Evolutionary conservation across 2,113 vertebrate species (phyloP).

Genomic region (Thomomys bottae): DNA sequence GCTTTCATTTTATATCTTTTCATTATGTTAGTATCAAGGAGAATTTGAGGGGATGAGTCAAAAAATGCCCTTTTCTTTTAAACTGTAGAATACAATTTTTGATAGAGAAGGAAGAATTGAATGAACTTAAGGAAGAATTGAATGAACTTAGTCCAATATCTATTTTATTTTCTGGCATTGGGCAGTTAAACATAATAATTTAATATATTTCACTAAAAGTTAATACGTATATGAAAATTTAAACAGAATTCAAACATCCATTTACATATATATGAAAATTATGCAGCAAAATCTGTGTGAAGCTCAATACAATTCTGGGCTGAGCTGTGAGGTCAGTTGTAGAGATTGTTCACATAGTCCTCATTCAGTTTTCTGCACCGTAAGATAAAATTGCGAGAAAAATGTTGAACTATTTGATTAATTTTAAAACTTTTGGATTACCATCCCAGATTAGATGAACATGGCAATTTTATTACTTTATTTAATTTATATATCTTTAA

Average conservation of each 20-base stretch:
- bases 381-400: no score
- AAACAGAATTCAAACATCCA: neutral
- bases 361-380: no score
- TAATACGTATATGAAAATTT: neutral
- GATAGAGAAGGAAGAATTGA: neutral
- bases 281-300: neutral
- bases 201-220: neutral
- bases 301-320: neutral
- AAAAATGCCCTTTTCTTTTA: neutral
- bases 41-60: neutral
- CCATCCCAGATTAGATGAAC: neutral
- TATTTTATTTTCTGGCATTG: neutral
- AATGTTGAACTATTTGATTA: neutral
- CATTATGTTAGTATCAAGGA: neutral
- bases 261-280: neutral
- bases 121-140: neutral
- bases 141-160: neutral
- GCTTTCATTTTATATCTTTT: neutral
- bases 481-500: neutral
- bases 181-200: slow-evolving; percentile 15
- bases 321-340: neutral
- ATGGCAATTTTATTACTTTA: neutral
- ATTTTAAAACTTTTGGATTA: neutral
- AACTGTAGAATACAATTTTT: neutral
- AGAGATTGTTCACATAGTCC: no score